Evolutionary conservation across 2,113 vertebrate species (phyloP), one percentile per base, ranked within the genome.

Genomic region (Daphoenositta chrysoptera): DNA sequence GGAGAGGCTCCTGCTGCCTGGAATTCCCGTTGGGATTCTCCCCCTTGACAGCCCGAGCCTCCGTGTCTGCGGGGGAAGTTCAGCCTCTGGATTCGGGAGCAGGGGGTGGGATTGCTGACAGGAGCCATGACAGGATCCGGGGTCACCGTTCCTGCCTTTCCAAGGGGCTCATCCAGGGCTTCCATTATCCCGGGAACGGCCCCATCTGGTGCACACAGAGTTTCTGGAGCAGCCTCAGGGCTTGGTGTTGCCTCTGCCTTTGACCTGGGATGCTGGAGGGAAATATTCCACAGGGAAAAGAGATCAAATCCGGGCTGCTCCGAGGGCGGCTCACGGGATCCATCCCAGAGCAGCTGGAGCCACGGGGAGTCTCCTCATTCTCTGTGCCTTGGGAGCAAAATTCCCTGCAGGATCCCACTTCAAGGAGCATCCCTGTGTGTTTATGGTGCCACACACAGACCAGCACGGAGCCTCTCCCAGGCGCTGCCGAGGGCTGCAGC

Each of bases 71-170:
- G 60, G 83, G 91, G 83, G 30, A 28, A 14, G 22, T 16, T 88
- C 60, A 66, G 54, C 27, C 40, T 15, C 0, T 15, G 64, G 53
- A 4, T 30, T 56, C 0, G 4, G 70, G 83, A 85, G 19, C n/a
- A 6, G 75, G 37, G 50, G 27, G 1, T 61, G 11, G 15, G 22
- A 11, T 15, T 30, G 42, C 47, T 76, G 80, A 8, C 3, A 30
- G 76, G 65, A 27, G 15, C 1, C 7, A 3, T 33, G 5, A 13
- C 1, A 4, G 27, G 37, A 15, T 27, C 50, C 0, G 9, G 53
- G 76, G 15, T 89, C 80, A 16, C 2, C 1, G 2, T 3, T 69
- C 60, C 30, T 19, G 48, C 39, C 30, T 79, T 50, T 31, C 48
- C 9, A 0, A 75, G 26, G 51, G 68, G 31, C 60, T 92, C 4